Evolutionary conservation across 2,888 invertebrate genomes (phyloP).

Genomic region (Tachystola acroxantha): DNA sequence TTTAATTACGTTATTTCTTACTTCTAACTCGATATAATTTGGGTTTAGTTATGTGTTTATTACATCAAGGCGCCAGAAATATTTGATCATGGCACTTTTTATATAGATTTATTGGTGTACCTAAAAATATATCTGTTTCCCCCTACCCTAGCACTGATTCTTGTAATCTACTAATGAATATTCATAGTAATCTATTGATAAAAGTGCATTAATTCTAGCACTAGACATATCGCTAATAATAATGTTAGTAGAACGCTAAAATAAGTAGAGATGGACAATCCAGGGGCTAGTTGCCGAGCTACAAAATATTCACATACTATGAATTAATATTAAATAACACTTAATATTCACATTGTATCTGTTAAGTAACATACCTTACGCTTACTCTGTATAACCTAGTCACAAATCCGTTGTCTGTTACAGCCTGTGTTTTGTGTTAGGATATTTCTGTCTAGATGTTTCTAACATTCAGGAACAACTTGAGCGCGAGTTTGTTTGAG

Average conservation of each 20-base stretch:
- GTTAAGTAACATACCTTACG: constrained; percentile 69
- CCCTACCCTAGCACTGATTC: too few relatives aligned
- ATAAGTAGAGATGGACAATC: constrained; percentile 37
- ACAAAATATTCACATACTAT: constrained; percentile 49
- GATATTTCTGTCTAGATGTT: constrained; percentile 33
- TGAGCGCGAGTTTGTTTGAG: too few relatives aligned
- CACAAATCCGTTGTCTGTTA: constrained; percentile 75
- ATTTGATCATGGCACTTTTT: constrained; percentile 28
- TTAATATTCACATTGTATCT: constrained; percentile 56
- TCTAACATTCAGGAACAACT: too few relatives aligned
- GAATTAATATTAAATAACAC: constrained; percentile 60
- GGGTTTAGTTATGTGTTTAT: background rate
- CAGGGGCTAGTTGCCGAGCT: constrained; percentile 37
- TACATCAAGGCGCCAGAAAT: constrained; percentile 7
- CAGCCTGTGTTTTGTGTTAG: constrained; percentile 61
- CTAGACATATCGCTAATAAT: constrained; percentile 30
- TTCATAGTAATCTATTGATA: constrained; percentile 8
- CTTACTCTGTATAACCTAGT: constrained; percentile 49
- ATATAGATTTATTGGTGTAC: constrained; percentile 11
- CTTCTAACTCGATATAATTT: background rate
- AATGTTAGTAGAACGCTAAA: constrained; percentile 31
- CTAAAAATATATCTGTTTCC: too few relatives aligned
- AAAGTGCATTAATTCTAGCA: background rate
- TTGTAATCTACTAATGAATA: too few relatives aligned
- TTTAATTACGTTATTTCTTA: too few relatives aligned